phyloP scores from a whole-genome alignment of 2,888 invertebrate genomes.

The Odontocolon sp. region DNA sequence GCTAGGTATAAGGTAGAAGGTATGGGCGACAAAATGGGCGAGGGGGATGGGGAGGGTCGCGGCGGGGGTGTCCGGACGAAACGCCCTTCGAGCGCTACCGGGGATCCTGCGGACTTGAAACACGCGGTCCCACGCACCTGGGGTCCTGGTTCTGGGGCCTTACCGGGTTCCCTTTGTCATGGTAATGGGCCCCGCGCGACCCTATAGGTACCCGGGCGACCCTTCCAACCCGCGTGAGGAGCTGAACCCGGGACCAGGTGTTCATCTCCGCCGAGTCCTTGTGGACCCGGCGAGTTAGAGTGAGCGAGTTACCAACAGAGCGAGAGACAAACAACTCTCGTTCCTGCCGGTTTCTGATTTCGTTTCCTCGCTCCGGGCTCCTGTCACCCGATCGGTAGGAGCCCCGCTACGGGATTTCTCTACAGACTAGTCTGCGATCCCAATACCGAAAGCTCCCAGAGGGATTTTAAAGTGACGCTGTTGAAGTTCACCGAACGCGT shows the following conservation, averaged over 20 bases:
- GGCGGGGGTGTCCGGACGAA: conserved; percentile 76
- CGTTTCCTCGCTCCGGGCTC: conserved; percentile 61
- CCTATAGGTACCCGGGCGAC: conserved; percentile 12
- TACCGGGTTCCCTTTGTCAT: conserved; percentile 75
- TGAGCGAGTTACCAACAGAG: conserved; percentile 5
- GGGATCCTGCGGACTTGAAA: conserved; percentile 64
- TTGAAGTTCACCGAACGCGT: conserved; percentile 3
- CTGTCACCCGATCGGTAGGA: conserved; percentile 76
- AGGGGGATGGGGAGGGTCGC: conserved; percentile 45
- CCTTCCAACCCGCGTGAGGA: conserved; percentile 17
- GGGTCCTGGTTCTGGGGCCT: conserved; percentile 70
- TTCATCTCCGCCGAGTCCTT: conserved; percentile 25
- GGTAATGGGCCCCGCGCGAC: conserved; percentile 69
- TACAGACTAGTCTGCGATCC: not conserved
- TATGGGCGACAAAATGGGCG: not conserved
- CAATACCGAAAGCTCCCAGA: conserved; percentile 33
- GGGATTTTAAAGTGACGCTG: conserved; percentile 6
- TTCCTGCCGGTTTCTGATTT: conserved; percentile 50
- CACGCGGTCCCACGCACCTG: conserved; percentile 79
- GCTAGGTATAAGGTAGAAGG: not conserved
- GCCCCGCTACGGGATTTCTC: conserved; percentile 61
- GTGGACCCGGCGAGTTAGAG: not conserved
- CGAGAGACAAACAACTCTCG: conserved; percentile 11
- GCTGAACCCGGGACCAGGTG: conserved; percentile 44
- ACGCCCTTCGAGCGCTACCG: conserved; percentile 76